Evolutionary conservation across 2,888 invertebrate genomes (phyloP), one percentile per base, ranked within the genome.

Genomic region (Crepidodera aurea): DNA sequence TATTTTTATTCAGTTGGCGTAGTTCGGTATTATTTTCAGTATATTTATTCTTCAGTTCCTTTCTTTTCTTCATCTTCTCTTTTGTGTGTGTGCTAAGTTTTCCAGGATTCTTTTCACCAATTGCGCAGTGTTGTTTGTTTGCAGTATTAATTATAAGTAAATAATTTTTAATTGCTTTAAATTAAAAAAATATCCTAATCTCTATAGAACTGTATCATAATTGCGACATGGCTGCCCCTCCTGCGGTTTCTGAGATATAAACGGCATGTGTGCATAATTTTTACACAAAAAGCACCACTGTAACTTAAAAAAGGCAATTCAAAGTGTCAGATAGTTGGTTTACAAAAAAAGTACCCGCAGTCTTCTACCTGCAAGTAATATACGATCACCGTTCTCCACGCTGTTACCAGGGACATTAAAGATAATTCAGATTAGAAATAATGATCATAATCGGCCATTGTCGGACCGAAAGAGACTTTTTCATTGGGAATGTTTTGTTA

Each of bases 361-460:
- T 51, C 62, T 61, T 67, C 66, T 76, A 75, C 75, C 75, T 75
- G 75, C 48, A 51, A 59, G 44, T 61, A 56, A 65, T 64, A 67
- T 66, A 67, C 62, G 54, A 56, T 50, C 63, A 66, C 63, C 60
- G 62, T 57, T 68, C 73, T 72, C 69, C 74, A 73, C 71, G 73
- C 75, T 71, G 76, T 74, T 75, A 69, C 69, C 66, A 66, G 64
- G 65, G 69, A 70, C 74, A 71, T 78, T 73, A 75, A 76, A 73
- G 75, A 75, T 77, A 78, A 79, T 79, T 79, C 78, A 79, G 78
- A 79, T 79, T 79, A 78, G 73, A 72, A 71, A 77, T 78, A 77
- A 75, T 73, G 72, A 75, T 72, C 73, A 72, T 78, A 72, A 74
- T 73, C 71, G 74, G 66, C 72, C 71, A 73, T 74, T 71, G 71